Conservation (phyloP, 53 echinoderm and acorn worm genomes). For the Holothuria scabra region DNA sequence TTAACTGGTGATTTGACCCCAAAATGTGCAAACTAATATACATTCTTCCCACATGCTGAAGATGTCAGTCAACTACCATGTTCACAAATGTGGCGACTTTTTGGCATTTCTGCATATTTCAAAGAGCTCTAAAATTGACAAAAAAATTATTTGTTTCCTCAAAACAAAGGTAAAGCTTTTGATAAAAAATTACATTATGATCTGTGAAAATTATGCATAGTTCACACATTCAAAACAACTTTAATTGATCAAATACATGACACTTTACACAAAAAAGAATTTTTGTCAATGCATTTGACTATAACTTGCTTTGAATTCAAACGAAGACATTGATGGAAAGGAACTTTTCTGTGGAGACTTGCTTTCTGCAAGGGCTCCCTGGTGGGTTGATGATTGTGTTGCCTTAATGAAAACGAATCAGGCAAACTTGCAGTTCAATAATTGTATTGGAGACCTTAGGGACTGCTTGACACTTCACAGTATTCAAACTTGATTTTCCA, state of each 20-base stretch:
- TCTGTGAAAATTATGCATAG: constrained; percentile 35
- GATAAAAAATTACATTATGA: constrained; percentile 17
- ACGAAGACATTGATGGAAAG: constrained; percentile 51
- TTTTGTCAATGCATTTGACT: too few relatives aligned
- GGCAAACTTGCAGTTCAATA: constrained; percentile 43
- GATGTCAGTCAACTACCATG: too few relatives aligned
- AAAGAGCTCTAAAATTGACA: too few relatives aligned
- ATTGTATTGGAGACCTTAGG: constrained; percentile 41
- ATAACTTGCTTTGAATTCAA: not conserved
- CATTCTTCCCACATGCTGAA: too few relatives aligned
- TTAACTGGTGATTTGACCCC: too few relatives aligned
- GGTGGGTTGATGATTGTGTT: constrained; percentile 42
- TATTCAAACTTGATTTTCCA: constrained; percentile 51
- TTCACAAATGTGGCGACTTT: too few relatives aligned
- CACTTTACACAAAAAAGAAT: not conserved
- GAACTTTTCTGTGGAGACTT: constrained; percentile 44
- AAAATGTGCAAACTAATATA: too few relatives aligned
- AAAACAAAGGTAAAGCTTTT: too few relatives aligned
- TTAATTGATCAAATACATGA: constrained; percentile 24
- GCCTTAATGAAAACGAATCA: constrained; percentile 49
- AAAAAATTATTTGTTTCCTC: too few relatives aligned
- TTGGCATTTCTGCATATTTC: too few relatives aligned
- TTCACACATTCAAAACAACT: constrained; percentile 34
- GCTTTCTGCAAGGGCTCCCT: constrained; percentile 46
- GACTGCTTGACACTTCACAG: constrained; percentile 52